Conservation (phyloP, 2,888 invertebrate genomes). For the Junonia oenone region DNA sequence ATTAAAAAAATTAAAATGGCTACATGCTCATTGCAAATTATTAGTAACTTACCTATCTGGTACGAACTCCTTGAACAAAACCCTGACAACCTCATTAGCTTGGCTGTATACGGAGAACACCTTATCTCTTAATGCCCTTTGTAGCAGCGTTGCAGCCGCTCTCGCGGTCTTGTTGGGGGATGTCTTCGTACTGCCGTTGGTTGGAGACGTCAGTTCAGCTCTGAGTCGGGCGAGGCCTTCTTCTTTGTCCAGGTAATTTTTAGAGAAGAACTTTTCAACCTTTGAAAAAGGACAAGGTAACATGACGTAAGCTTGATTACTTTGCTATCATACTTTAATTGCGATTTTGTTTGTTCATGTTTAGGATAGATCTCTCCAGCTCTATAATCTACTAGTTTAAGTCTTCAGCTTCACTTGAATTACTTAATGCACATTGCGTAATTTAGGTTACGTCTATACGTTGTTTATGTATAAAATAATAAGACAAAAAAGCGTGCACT, state of each 20-base stretch:
- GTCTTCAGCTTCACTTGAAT: no score
- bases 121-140: conserved; percentile 90
- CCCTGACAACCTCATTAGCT: conserved; percentile 89
- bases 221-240: conserved; percentile 87
- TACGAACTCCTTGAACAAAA: conserved; percentile 91
- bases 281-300: no score
- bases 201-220: conserved; percentile 60
- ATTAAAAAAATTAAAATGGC: no score
- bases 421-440: no score
- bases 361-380: no score
- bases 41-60: conserved; percentile 81
- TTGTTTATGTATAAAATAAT: no score
- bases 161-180: conserved; percentile 89
- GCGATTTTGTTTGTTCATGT: no score
- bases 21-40: neutral
- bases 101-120: conserved; percentile 93
- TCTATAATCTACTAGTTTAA: no score
- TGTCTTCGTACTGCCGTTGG: conserved; percentile 64
- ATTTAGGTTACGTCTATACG: no score
- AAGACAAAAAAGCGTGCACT: no score
- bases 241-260: conserved; percentile 93
- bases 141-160: conserved; percentile 88
- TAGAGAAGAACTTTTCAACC: conserved; percentile 94
- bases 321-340: no score
- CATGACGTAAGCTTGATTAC: no score